phyloP scores from a whole-genome alignment of 2,888 invertebrate genomes.

The Drosophila robusta region DNA sequence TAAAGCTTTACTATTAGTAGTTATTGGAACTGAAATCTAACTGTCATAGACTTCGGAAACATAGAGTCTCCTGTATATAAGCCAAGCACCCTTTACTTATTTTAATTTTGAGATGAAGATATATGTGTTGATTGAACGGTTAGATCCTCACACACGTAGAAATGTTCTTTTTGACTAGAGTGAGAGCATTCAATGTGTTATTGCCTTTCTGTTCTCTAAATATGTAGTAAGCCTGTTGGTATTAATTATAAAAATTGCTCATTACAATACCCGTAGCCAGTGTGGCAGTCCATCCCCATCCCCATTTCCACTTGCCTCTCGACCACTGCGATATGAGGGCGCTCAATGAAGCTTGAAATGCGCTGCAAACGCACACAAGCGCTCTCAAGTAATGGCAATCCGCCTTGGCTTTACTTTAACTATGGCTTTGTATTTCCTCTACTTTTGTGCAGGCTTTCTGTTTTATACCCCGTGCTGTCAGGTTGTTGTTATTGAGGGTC shows the following conservation, averaged over 20 bases:
- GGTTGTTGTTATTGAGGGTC: background rate
- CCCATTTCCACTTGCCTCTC: background rate
- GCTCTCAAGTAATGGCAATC: constrained; percentile 60
- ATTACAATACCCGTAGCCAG: constrained; percentile 9
- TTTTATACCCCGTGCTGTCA: constrained; percentile 18
- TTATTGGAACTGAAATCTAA: too few relatives aligned
- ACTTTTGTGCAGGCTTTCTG: constrained; percentile 12
- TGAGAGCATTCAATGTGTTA: background rate
- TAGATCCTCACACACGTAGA: too few relatives aligned
- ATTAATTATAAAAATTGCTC: constrained; percentile 22
- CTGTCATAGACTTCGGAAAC: too few relatives aligned
- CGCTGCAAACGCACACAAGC: constrained; percentile 32
- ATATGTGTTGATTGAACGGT: background rate
- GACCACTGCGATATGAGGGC: constrained; percentile 4
- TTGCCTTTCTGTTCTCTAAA: background rate
- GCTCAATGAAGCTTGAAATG: constrained; percentile 61
- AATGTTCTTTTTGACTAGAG: background rate
- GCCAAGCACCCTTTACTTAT: background rate
- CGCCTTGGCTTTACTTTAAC: constrained; percentile 51
- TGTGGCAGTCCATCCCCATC: background rate
- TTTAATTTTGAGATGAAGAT: background rate
- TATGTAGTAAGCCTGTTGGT: constrained; percentile 1
- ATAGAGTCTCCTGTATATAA: background rate
- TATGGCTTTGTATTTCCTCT: constrained; percentile 31
- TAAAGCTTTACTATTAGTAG: too few relatives aligned